Conservation (phyloP, 2,797 vertebrate species). For the Moxostoma hubbsi region DNA sequence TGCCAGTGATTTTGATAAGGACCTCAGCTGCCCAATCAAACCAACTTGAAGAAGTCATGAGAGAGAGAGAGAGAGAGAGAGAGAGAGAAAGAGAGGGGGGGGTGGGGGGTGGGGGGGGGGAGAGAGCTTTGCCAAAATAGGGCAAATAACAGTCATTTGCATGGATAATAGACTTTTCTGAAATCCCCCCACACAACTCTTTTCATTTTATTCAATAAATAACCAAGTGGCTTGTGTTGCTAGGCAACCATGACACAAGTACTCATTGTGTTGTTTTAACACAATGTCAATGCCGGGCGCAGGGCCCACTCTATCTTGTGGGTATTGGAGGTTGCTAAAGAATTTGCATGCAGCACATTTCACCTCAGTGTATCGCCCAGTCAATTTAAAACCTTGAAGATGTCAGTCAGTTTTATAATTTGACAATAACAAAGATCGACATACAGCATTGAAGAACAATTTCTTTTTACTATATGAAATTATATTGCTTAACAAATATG, state of each 20-base stretch:
- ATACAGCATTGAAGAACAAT: neutral
- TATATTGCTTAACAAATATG: neutral
- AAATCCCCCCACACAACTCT: slow-evolving; percentile 19
- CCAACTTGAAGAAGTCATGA: slow-evolving; percentile 55
- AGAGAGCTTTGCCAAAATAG: slow-evolving; percentile 58
- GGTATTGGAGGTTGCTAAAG: slow-evolving; percentile 44
- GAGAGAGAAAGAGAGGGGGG: no score
- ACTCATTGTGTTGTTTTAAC: slow-evolving; percentile 71
- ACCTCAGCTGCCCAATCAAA: slow-evolving; percentile 61
- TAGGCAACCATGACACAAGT: slow-evolving; percentile 74
- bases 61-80: slow-evolving; percentile 40
- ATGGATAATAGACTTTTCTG: slow-evolving; percentile 68
- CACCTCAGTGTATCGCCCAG: slow-evolving; percentile 2
- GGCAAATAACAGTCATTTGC: slow-evolving; percentile 67
- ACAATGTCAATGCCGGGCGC: slow-evolving; percentile 63
- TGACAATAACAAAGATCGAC: neutral
- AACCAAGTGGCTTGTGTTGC: slow-evolving; percentile 76
- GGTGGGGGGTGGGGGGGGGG: no score
- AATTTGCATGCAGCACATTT: slow-evolving; percentile 34
- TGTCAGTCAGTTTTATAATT: slow-evolving; percentile 22
- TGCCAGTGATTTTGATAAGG: neutral
- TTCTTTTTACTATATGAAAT: slow-evolving; percentile 10
- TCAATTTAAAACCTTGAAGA: slow-evolving; percentile 11
- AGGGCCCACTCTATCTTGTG: slow-evolving; percentile 58
- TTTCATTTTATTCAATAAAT: slow-evolving; percentile 73